Evolutionary conservation across 2,797 vertebrate genomes (phyloP).

Genomic region (Scolopax rusticola): DNA sequence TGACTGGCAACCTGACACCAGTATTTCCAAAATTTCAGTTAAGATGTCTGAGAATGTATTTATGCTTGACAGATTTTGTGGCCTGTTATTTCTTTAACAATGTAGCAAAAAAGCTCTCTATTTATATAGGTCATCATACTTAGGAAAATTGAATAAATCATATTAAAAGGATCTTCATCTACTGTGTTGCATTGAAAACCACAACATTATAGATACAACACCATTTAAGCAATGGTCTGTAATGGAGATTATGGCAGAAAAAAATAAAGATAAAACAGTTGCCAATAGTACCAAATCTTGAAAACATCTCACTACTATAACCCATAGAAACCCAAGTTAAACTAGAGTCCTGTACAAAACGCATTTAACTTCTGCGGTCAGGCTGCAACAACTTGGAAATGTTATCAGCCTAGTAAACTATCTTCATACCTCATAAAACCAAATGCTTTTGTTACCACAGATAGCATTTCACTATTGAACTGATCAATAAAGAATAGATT

Average conservation of each 20-base stretch:
- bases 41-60: conserved; percentile 21
- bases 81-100: conserved; percentile 38
- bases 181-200: neutral
- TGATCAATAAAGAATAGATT: conserved; percentile 62
- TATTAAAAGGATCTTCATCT: conserved; percentile 26
- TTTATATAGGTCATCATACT: conserved; percentile 36
- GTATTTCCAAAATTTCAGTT: conserved; percentile 43
- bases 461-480: conserved; percentile 48
- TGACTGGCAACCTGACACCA: conserved; percentile 3
- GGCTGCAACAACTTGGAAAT: neutral
- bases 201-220: neutral
- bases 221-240: neutral
- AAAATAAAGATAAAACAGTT: neutral
- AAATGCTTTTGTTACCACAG: neutral
- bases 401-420: neutral
- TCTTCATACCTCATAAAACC: neutral
- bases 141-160: conserved; percentile 42
- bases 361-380: neutral
- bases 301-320: neutral
- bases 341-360: neutral
- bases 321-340: neutral
- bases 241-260: neutral
- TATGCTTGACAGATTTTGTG: neutral
- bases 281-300: neutral
- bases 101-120: neutral